Evolutionary conservation across 1,140 invertebrate species (phyloP), one percentile per base, ranked within the genome.

Genomic region (Campoletis sonorensis): DNA sequence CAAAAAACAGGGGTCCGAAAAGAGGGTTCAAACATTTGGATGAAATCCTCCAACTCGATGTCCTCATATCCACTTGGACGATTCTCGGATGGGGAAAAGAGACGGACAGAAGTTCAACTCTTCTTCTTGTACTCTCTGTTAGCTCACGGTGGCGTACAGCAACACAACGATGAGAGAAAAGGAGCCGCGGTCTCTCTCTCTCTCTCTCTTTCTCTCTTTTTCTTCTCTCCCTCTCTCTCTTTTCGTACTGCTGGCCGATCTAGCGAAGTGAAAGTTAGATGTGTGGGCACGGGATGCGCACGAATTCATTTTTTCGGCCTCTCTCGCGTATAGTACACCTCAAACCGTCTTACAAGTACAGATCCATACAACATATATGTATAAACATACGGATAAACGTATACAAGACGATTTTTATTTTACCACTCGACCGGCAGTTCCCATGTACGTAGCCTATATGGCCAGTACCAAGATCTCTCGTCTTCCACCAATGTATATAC

Each of bases 231-330:
- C 11, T 64, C 23, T 21, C 61, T 26, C 11, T 26, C 61, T 23
- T 26, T 21, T 13, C 30, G 67, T 70, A 33, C 68, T 49, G 80
- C 86, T 88, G 90, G 85, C 86, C 87, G 89, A 90, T 91, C 89
- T 89, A 87, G 86, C 90, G 81, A 92, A 92, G 91, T 92, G 91
- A 92, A 92, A 92, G 91, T 92, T 91, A 89, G 90, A 92, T 88
- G 91, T 92, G 91, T 92, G 91, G 90, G 91, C 91, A 92, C 90
- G 91, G 90, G 91, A 92, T 92, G 91, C 91, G 91, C 91, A 92
- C 91, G 91, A 92, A 91, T 91, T 91, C 89, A 92, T 92, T 92
- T 92, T 92, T 92, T 92, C 88, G 91, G 91, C 91, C 91, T 90
- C 90, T 88, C 84, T 88, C 81, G 40, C 83, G 81, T 79, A 89